A percentile compares a stretch with the other conserved stretches of the same genome.
Evolutionary conservation across 2,797 vertebrate species (phyloP).

Genomic region (Podarcis siculus): DNA sequence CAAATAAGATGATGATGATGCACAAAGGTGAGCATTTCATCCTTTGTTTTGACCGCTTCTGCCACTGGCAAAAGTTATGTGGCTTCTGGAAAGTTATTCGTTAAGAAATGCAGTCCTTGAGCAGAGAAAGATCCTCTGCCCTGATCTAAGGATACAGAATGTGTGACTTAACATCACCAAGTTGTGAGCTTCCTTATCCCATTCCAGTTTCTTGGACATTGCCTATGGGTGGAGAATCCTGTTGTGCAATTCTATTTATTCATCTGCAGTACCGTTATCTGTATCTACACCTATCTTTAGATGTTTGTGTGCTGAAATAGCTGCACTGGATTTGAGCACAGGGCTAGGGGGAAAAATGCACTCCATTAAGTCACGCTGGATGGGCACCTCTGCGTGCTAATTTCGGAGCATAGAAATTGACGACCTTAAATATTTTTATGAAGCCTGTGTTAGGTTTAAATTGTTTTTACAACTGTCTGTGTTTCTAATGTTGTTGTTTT

Average conservation of each 20-base stretch:
- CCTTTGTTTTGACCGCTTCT: no score
- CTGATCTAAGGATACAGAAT: no score
- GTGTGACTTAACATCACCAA: background rate
- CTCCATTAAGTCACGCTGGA: background rate
- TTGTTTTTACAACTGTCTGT: conserved; percentile 27
- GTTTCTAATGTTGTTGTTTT: conserved; percentile 8
- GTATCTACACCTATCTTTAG: background rate
- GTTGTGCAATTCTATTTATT: background rate
- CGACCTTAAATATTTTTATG: conserved; percentile 15
- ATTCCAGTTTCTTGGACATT: background rate
- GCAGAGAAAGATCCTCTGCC: no score
- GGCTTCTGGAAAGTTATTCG: no score
- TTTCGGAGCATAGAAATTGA: conserved; percentile 12
- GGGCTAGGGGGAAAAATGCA: background rate
- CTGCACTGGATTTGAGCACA: background rate
- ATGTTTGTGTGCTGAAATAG: background rate
- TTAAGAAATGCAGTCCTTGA: no score
- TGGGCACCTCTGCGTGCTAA: background rate
- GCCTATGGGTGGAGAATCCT: background rate
- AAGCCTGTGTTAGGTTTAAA: conserved; percentile 2
- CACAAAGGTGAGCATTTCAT: no score
- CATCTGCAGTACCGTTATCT: background rate
- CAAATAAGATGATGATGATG: no score
- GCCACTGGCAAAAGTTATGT: no score
- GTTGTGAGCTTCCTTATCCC: background rate